A percentile compares a stretch with the other conserved stretches of the same genome.
Conservation (phyloP, 2,797 vertebrate species). For the Numenius phaeopus region DNA sequence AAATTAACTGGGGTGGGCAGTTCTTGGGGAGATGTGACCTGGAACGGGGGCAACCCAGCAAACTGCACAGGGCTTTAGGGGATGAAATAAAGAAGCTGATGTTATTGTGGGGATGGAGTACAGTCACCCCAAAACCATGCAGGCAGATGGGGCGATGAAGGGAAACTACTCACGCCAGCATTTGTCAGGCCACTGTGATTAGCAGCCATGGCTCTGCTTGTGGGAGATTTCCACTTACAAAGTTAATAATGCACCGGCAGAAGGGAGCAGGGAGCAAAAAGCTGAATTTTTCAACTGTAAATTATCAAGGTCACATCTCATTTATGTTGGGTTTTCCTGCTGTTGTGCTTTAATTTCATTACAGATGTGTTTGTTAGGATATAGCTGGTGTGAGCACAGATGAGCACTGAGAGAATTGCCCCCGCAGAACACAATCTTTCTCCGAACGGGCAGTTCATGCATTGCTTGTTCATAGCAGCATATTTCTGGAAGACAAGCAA, state of each 20-base stretch:
- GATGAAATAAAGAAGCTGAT: not conserved
- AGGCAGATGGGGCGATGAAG: not conserved
- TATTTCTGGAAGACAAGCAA: slow-evolving; percentile 17
- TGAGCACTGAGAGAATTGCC: not conserved
- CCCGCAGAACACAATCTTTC: not conserved
- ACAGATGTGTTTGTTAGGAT: not conserved
- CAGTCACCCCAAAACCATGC: not conserved
- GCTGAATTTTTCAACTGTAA: not conserved
- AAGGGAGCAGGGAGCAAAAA: not conserved
- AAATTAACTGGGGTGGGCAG: not conserved
- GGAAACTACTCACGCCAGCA: not conserved
- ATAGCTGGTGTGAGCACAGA: not conserved
- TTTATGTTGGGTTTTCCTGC: not conserved
- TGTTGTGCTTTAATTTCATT: not conserved
- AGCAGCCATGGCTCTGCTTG: not conserved
- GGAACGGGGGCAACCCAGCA: not conserved
- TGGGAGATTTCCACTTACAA: not conserved
- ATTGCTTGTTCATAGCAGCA: not conserved
- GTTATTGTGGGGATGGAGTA: not conserved
- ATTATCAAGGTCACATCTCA: not conserved
- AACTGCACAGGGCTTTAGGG: not conserved
- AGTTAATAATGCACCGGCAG: not conserved
- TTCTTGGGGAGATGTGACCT: not conserved
- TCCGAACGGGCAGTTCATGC: not conserved
- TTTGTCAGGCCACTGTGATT: not conserved